Percentiles rank a stretch among this genome's conserved stretches.
Conservation (phyloP, 2,888 invertebrate species). For the Cheilosia scutellata region DNA sequence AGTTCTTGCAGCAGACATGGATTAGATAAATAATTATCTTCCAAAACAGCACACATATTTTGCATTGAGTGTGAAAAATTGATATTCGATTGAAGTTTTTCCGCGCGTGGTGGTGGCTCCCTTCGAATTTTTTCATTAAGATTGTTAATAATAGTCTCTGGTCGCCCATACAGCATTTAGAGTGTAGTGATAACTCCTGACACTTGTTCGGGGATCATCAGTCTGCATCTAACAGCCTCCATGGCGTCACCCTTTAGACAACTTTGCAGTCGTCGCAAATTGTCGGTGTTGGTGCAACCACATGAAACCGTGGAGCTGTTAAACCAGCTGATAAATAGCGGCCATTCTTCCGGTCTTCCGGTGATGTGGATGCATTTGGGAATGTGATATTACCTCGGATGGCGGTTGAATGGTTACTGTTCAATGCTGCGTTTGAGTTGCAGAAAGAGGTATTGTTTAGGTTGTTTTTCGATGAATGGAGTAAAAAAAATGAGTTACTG, state of each 20-base stretch:
- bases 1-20: constrained; percentile 5
- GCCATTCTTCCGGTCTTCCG: constrained; percentile 28
- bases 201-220: constrained; percentile 8
- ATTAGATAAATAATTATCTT: constrained; percentile 7
- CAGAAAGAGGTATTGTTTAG: background rate
- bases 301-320: constrained; percentile 12
- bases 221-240: constrained; percentile 14
- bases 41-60: constrained; percentile 30
- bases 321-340: constrained; percentile 27
- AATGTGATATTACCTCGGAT: background rate
- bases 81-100: constrained; percentile 27
- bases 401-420: background rate
- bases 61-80: constrained; percentile 18
- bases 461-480: too few relatives aligned
- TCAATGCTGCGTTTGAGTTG: background rate
- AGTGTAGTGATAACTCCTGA: background rate
- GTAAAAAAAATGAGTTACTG: too few relatives aligned
- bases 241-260: constrained; percentile 13
- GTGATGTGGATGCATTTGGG: background rate
- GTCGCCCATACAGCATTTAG: background rate
- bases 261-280: constrained; percentile 17
- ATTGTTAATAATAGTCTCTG: background rate
- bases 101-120: constrained; percentile 4
- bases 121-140: constrained; percentile 12
- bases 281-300: constrained; percentile 13